Conservation (phyloP, 1,140 invertebrate species). For the Danaus plexippus region DNA sequence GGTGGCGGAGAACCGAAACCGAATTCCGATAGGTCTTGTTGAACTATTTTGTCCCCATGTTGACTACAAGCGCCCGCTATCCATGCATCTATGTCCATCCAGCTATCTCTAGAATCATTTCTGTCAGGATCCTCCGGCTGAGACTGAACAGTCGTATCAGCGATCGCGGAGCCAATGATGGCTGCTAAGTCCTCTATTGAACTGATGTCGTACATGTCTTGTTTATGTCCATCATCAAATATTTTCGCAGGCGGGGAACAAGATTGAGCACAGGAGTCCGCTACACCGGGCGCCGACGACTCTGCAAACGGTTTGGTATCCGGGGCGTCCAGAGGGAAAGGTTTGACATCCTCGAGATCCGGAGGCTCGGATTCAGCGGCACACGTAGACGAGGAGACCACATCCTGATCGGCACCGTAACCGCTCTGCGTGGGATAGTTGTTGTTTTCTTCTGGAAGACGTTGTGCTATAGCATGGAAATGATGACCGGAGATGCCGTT, state of each 20-base stretch:
- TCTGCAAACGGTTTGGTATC: conserved; percentile 66
- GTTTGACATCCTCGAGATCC: conserved; percentile 73
- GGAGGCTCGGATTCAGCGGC: conserved; percentile 72
- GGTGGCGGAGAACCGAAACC: conserved; percentile 76
- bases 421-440: conserved; percentile 75
- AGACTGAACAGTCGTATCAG: conserved; percentile 85
- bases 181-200: conserved; percentile 88
- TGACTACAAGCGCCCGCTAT: conserved; percentile 82
- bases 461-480: conserved; percentile 85
- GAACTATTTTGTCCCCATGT: conserved; percentile 75
- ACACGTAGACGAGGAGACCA: conserved; percentile 79
- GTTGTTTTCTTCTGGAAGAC: conserved; percentile 78
- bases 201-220: conserved; percentile 79
- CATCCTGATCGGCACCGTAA: conserved; percentile 75
- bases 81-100: conserved; percentile 89
- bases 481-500: conserved; percentile 90
- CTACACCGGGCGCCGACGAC: conserved; percentile 34
- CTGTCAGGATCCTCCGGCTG: conserved; percentile 77
- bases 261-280: conserved; percentile 60
- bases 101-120: conserved; percentile 80
- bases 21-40: conserved; percentile 77
- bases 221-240: conserved; percentile 56
- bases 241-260: conserved; percentile 62
- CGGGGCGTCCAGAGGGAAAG: conserved; percentile 72
- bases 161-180: conserved; percentile 91